Base-by-base conservation (phyloP, 2,113 vertebrate genomes). In the Halichoerus grypus region DNA sequence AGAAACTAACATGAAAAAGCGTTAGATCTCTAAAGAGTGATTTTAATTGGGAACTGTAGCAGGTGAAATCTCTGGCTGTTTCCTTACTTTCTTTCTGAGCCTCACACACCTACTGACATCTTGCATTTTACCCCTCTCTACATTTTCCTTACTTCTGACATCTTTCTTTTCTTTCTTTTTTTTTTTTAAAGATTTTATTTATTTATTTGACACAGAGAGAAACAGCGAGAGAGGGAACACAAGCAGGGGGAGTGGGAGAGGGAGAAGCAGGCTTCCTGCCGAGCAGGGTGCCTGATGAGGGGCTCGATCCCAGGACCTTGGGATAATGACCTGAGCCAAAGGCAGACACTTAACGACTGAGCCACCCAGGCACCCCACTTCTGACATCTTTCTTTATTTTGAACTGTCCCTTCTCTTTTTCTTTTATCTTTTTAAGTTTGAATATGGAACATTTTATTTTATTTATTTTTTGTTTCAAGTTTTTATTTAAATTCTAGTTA, bases 1-100 rank as follows among this genome's bases (percentile, higher is more conserved):
- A 95, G 69, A 87, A 72, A 39, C 33, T 92, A 80, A 69, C 18
- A 61, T 86, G 86, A 86, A 86, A 39, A 80, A 81, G 5, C n/a
- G 12, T 71, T 79, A 79, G 31, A 85, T 57, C 36, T 67, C 36
- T 67, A 12, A 55, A 76, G 69, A 71, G 33, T 79, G 51, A 77
- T 91, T 59, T 59, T 39, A 86, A 71, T 69, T 90, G 79, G 69
- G n/a, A 84, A 84, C n/a, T 31, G 36, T 65, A 65, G 14, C 28
- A 65, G 57, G 21, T 74, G 74, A 71, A 87, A 69, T 51, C 18
- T 79, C 19, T 63, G 74, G 10, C 7, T 63, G 4, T 61, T 87
- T 51, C 39, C 33, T 88, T 63, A n/a, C 24, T 87, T 87, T 69
- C 71, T 42, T 88, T 76, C 39, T 61, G 33, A 87, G 39, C 36